Evolutionary conservation across 1,140 invertebrate species (phyloP), one percentile per base, ranked within the genome.

Genomic region (Xylocopa sonorina): DNA sequence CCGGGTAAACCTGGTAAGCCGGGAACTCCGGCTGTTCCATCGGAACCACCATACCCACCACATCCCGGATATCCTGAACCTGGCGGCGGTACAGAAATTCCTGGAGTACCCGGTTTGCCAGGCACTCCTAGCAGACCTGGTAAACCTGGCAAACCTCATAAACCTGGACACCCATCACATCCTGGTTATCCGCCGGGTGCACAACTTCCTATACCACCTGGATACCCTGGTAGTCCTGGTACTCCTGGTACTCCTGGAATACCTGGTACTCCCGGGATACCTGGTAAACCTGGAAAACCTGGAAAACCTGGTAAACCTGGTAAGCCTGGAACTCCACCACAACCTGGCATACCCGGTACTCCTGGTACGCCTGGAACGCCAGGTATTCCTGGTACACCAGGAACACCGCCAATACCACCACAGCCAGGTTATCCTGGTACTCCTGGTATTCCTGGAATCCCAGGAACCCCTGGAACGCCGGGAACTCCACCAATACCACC

Each of bases 331-430:
- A 53, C 0, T 14, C 46, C 69, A 0, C 55, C 55, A 34, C 10
- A 53, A 3, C 55, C 66, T 55, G 48, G 24, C 16, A 18, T 9
- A 2, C 27, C 63, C 3, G 63, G 63, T 5, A 34, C 16, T 0
- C 64, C 69, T 14, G 69, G 72, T 3, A 75, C 46, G 10, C 73
- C 73, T n/a, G 62, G 34, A 1, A 3, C 14, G 0, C 74, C 62
- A 34, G 74, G 82, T 29, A 86, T 77, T 0, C 81, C 83, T 3
- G 90, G 90, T 18, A 82, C 58, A 1, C 58, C 67, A 0, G 62
- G 63, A 0, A 77, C 10, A 0, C 76, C 76, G n/a, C n/a, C n/a
- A n/a, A n/a, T n/a, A n/a, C n/a, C n/a, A n/a, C n/a, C n/a, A n/a
- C n/a, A n/a, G n/a, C n/a, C n/a, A n/a, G n/a, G 38, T 38, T 38